A percentile compares a stretch with the other conserved stretches of the same genome.
Conservation (phyloP, 1,140 invertebrate species). For the Aplysia californica region DNA sequence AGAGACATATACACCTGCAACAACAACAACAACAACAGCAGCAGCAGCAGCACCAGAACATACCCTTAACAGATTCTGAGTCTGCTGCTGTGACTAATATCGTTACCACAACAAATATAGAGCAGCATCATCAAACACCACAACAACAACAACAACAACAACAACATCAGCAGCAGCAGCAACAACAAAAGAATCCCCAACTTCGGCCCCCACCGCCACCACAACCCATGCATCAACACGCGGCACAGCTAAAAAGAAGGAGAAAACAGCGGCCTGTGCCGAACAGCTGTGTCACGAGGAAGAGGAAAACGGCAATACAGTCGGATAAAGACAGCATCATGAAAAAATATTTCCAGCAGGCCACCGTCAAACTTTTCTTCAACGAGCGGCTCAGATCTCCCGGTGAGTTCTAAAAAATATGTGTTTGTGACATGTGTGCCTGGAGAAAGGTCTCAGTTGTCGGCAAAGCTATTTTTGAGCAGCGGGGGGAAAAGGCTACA, state of each 20-base stretch:
- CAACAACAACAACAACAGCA: background rate
- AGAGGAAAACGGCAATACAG: background rate
- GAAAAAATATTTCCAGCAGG: constrained; percentile 24
- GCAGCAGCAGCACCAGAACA: background rate
- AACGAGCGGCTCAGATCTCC: constrained; percentile 14
- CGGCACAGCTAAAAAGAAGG: background rate
- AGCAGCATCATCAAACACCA: background rate
- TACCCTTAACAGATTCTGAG: too few relatives aligned
- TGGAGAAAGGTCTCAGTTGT: too few relatives aligned
- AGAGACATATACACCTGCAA: background rate
- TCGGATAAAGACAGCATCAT: constrained; percentile 8
- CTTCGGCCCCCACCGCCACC: too few relatives aligned
- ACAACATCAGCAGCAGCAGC: too few relatives aligned
- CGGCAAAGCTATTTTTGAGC: too few relatives aligned
- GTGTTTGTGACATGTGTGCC: background rate
- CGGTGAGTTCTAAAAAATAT: constrained; percentile 3
- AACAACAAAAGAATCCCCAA: background rate
- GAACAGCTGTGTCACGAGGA: background rate
- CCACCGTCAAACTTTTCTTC: constrained; percentile 23
- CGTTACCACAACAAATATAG: too few relatives aligned
- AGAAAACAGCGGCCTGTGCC: background rate
- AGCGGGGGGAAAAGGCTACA: too few relatives aligned
- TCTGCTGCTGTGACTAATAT: too few relatives aligned
- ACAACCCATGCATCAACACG: too few relatives aligned
- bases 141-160: too few relatives aligned